A percentile compares a stretch with the other conserved stretches of the same genome.
phyloP scores from a whole-genome alignment of 2,113 vertebrate species.

The Ptilonorhynchus violaceus region DNA sequence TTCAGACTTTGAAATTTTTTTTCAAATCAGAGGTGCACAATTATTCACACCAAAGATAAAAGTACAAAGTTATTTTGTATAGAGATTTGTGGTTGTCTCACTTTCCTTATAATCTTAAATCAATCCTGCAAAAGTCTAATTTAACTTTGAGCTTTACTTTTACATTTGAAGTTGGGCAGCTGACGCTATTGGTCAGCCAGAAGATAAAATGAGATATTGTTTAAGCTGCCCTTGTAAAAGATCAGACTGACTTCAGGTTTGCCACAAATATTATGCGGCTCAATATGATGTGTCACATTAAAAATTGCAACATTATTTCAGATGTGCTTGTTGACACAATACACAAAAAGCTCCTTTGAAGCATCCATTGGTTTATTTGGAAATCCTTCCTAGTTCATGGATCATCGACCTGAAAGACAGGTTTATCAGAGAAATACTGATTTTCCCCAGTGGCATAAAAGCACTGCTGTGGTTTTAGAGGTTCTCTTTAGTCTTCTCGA shows the following conservation, averaged over 20 bases:
- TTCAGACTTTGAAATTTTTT: neutral
- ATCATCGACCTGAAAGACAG: neutral
- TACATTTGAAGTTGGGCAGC: neutral
- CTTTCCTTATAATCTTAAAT: neutral
- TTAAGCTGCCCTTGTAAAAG: neutral
- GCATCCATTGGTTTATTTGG: neutral
- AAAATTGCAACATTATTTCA: neutral
- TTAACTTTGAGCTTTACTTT: neutral
- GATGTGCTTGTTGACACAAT: neutral
- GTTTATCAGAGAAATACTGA: neutral
- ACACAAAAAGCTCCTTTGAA: neutral
- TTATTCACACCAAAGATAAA: neutral
- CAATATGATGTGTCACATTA: neutral
- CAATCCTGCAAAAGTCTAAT: neutral
- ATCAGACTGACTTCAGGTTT: neutral
- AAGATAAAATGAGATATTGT: neutral
- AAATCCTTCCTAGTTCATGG: neutral
- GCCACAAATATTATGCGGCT: neutral
- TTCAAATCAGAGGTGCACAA: neutral
- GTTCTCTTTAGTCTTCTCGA: neutral
- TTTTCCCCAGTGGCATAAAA: neutral
- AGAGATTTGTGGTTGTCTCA: neutral
- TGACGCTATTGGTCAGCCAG: neutral
- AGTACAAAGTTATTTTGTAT: neutral
- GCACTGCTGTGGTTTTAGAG: neutral